A percentile compares a stretch with the other conserved stretches of the same genome.
These are phyloP conservation scores for Cisticola juncidis DNA, from an alignment of 2,113 vertebrate genomes.

Conservation along the genomic window DNA sequence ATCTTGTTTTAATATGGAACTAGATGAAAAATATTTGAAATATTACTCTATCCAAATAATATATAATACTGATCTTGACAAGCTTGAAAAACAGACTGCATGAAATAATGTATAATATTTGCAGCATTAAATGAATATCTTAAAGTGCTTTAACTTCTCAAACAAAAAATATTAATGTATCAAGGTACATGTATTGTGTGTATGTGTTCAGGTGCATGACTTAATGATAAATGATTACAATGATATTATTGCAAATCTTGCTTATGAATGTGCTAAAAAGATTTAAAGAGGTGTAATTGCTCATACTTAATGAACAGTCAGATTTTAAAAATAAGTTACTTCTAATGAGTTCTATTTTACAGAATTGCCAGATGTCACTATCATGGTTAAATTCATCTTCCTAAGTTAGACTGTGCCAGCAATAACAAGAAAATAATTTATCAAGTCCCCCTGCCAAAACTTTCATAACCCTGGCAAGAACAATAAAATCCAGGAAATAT, in stretches of 20 bases:
- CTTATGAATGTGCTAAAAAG: conserved; percentile 36
- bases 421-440: not conserved
- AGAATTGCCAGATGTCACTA: conserved; percentile 29
- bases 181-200: not conserved
- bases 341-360: conserved; percentile 4
- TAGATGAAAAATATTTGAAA: conserved; percentile 47
- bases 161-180: conserved; percentile 38
- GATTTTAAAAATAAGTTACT: not conserved
- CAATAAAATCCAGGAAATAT: conserved; percentile 9
- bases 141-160: conserved; percentile 29
- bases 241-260: conserved; percentile 10
- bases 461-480: not conserved
- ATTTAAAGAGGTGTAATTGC: not conserved
- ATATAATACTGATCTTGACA: not conserved
- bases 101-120: conserved; percentile 48
- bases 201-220: not conserved
- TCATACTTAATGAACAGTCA: conserved; percentile 21
- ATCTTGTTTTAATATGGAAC: conserved; percentile 25
- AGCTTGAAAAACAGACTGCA: conserved; percentile 21
- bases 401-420: not conserved
- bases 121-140: not conserved
- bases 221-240: conserved; percentile 45
- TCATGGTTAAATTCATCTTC: not conserved
- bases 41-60: conserved; percentile 54
- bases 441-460: not conserved